These are phyloP conservation scores for Leptopilina boulardi DNA, from an alignment of 1,140 invertebrate genomes.

Conservation along the genomic window DNA sequence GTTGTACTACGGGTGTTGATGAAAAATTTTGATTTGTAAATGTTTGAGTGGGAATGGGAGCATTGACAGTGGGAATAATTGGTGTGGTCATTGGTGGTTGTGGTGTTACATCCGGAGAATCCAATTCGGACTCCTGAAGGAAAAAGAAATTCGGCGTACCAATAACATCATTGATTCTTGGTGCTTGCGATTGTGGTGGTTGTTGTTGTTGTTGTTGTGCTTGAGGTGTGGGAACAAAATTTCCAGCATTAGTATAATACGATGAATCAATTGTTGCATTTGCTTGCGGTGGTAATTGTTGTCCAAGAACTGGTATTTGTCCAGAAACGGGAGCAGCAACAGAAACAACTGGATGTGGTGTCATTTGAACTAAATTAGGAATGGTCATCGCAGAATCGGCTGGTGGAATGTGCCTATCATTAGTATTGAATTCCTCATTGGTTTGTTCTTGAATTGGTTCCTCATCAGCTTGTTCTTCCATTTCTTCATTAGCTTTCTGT, in stretches of 20 bases:
- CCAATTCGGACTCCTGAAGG: conserved; percentile 86
- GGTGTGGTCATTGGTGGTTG: conserved; percentile 69
- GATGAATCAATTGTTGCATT: conserved; percentile 65
- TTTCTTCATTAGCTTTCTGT: conserved; percentile 54
- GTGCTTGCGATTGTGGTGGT: conserved; percentile 66
- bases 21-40: conserved; percentile 87
- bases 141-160: conserved; percentile 85
- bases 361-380: conserved; percentile 68
- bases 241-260: conserved; percentile 67
- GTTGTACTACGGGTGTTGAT: conserved; percentile 69
- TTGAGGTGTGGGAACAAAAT: conserved; percentile 62
- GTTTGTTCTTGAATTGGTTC: conserved; percentile 53
- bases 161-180: conserved; percentile 83
- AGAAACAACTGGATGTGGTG: conserved; percentile 67
- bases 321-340: conserved; percentile 68
- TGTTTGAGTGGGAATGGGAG: conserved; percentile 84
- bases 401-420: conserved; percentile 71
- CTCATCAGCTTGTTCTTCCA: conserved; percentile 55
- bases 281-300: conserved; percentile 66
- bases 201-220: conserved; percentile 67
- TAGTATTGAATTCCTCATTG: conserved; percentile 65
- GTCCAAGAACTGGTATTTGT: conserved; percentile 67
- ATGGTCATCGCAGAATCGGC: conserved; percentile 65
- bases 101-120: conserved; percentile 78
- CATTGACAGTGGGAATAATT: conserved; percentile 77